Conservation (phyloP, 2,113 vertebrate species). For the Anseranas semipalmata region DNA sequence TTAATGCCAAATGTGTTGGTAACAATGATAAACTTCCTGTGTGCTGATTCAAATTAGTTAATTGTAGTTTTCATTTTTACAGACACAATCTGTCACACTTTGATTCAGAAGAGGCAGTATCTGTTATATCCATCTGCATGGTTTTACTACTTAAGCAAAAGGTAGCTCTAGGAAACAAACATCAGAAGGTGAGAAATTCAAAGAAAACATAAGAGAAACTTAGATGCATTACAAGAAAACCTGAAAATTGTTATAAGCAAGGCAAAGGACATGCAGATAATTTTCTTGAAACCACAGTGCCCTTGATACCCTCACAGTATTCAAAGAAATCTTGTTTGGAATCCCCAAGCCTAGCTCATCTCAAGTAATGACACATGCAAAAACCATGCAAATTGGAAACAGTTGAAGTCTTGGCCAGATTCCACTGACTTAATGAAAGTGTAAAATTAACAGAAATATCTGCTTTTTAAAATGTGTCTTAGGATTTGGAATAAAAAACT, state of each 20-base stretch:
- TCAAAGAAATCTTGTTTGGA: background rate
- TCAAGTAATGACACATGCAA: background rate
- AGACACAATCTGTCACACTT: constrained; percentile 60
- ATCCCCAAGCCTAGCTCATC: no score
- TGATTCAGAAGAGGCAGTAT: constrained; percentile 42
- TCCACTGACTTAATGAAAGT: background rate
- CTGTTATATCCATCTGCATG: constrained; percentile 44
- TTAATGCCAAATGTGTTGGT: constrained; percentile 46
- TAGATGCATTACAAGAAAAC: background rate
- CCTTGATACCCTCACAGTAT: background rate
- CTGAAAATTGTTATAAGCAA: background rate
- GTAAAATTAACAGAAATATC: background rate
- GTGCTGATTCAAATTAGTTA: constrained; percentile 47
- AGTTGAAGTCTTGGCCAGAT: background rate
- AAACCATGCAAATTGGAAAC: background rate
- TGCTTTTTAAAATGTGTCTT: background rate
- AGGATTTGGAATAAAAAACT: background rate
- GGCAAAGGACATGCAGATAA: background rate
- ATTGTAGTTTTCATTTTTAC: constrained; percentile 59
- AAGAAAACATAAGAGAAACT: constrained; percentile 2
- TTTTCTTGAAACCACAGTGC: background rate
- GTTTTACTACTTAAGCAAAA: constrained; percentile 45
- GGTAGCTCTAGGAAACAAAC: constrained; percentile 45
- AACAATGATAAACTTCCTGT: constrained; percentile 48
- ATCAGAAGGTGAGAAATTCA: constrained; percentile 59